Base-by-base conservation (phyloP, 2,888 invertebrate genomes). In the Spilosoma lubricipeda region DNA sequence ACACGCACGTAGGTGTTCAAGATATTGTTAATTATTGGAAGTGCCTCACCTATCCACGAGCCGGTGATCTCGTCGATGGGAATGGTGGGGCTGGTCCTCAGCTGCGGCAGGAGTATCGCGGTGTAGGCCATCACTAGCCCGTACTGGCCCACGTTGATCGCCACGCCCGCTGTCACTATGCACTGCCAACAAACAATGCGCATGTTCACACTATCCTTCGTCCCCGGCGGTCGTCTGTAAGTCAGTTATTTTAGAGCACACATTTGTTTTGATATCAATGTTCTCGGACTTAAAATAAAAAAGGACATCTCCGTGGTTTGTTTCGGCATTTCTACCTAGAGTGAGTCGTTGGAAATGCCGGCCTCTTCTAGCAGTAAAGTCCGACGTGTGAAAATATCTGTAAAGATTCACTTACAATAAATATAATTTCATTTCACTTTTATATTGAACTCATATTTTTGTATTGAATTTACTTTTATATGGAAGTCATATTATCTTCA, bases 71-170 rank as follows among this genome's bases (percentile, higher is more conserved):
- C 82, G 65, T 88, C 89, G 20, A 94, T 89, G 3, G 77, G 82
- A 15, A 94, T 89, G 0, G 79, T 75, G n/a, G 89, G 89, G 45
- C 86, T 77, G 2, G 76, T 69, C 78, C 90, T 86, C 52, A 96
- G 89, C 84, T 96, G 96, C 1, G 96, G 96, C 52, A 96, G 86
- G 48, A 96, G 84, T 33, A 96, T 91, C 2, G 96, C 96, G 4
- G 96, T 95, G 85, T 94, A 96, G 2, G 96, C 96, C 82, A 87
- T 84, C 64, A 85, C 84, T 30, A 84, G 71, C 7, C 89, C 88
- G 30, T 81, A 81, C 67, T 73, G 78, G 0, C 80, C 78, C 80
- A 86, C 82, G 76, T 88, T 88, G 66, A 83, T 65, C 1, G 85
- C 82, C 30, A 85, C 86, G 1, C 87, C 87, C 1, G 75, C 65